phyloP scores from a whole-genome alignment of 2,797 vertebrate genomes.

The Crenuchus spilurus region DNA sequence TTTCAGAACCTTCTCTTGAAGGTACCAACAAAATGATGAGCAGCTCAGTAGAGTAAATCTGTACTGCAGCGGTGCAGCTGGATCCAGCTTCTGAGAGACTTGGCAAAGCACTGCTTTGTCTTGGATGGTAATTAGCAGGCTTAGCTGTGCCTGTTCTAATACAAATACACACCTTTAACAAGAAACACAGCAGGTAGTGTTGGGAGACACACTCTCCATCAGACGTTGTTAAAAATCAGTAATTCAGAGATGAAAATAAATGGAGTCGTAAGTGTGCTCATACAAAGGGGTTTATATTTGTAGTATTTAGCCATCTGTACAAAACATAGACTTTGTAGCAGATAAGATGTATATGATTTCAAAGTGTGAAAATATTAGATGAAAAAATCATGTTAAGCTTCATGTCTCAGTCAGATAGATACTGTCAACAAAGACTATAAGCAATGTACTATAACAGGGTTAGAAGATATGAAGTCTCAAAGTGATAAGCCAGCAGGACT shows the following conservation, averaged over 20 bases:
- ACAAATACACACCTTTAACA: constrained; percentile 11
- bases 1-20: too few relatives aligned
- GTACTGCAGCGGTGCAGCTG: not conserved
- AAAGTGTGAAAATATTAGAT: not conserved
- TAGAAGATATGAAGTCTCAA: not conserved
- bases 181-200: constrained; percentile 28
- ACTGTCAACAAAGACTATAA: not conserved
- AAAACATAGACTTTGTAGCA: not conserved
- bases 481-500: not conserved
- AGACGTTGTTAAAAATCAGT: too few relatives aligned
- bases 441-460: not conserved
- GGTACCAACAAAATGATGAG: too few relatives aligned
- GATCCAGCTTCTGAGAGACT: not conserved
- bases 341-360: not conserved
- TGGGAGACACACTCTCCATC: constrained; percentile 17
- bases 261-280: not conserved
- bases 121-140: constrained; percentile 44
- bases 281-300: not conserved
- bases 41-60: not conserved
- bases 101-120: constrained; percentile 7
- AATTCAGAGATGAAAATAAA: not conserved
- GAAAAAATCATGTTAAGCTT: too few relatives aligned
- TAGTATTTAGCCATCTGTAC: not conserved
- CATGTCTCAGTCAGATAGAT: too few relatives aligned
- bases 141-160: constrained; percentile 26